Evolutionary conservation across 2,888 invertebrate genomes (phyloP), one percentile per base, ranked within the genome.

Genomic region (Agrochola lychnidis): DNA sequence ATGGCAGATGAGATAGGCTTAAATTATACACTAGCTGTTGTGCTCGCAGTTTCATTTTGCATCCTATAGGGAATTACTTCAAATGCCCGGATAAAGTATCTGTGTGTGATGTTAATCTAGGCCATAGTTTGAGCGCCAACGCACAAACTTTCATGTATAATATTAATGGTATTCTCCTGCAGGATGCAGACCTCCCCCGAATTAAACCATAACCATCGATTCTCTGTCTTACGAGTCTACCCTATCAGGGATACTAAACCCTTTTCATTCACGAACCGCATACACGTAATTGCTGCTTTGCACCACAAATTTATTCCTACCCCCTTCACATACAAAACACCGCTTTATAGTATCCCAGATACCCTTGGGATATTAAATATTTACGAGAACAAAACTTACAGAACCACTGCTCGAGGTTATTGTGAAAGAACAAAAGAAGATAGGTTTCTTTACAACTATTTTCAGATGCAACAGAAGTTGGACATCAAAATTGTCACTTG

Each of bases 321-420:
- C 36, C 40, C 70, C 64, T 45, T 14, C 75, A 53, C 45, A 81
- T 57, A 82, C 22, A 73, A 59, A 79, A 64, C 63, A 30, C n/a
- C 51, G 71, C 40, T 82, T 75, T 75, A 73, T 71, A 71, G 57
- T 61, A 79, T 61, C 36, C 56, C 56, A 53, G 25, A 82, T 83
- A 70, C 76, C 76, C 83, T 40, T 22, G 69, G 80, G 71, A 62
- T 76, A 70, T 82, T 71, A 83, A 82, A 82, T 79, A 82, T 83
- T 72, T 57, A 76, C 59, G n/a, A 25, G 36, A 68, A 53, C 64
- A 82, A 83, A 74, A 83, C 51, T 72, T 79, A 61, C 42, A 62
- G 68, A 63, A 69, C 16, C 48, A 51, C 48, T 48, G 22, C 48
- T 72, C 61, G 59, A 30, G 57, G 73, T 66, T 67, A 62, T 82